Conservation (phyloP, 53 echinoderm and acorn worm genomes). For the Hippasteria phrygiana region DNA sequence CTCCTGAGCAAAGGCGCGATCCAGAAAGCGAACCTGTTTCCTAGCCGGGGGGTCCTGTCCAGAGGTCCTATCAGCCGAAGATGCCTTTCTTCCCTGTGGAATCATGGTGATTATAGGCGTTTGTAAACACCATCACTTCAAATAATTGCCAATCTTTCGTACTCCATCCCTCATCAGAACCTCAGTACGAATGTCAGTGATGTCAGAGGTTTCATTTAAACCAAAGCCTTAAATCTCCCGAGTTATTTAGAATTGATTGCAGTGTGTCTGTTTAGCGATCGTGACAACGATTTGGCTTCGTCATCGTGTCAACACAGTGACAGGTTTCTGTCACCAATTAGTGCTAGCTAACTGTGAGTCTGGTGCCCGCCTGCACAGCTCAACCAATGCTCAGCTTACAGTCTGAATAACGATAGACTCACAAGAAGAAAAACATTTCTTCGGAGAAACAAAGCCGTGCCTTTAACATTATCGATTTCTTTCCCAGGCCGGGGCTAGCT, state of each 20-base stretch:
- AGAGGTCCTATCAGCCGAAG: conserved; percentile 32
- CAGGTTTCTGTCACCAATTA: conserved; percentile 38
- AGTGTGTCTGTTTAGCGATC: background rate
- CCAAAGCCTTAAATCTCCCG: no score
- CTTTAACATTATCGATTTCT: conserved; percentile 31
- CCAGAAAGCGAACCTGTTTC: conserved; percentile 80
- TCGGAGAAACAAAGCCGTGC: background rate
- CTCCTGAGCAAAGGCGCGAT: conserved; percentile 71
- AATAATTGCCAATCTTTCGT: background rate
- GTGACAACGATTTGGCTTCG: background rate
- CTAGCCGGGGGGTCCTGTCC: conserved; percentile 13
- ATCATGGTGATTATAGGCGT: conserved; percentile 19
- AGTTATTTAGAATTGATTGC: background rate
- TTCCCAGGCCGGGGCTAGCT: background rate
- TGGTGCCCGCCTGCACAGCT: background rate
- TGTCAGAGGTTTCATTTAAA: background rate
- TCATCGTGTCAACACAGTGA: conserved; percentile 25
- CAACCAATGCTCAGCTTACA: background rate
- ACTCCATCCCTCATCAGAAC: background rate
- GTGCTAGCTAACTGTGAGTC: background rate
- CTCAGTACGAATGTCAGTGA: background rate
- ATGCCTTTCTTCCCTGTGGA: conserved; percentile 4
- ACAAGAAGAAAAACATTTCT: background rate
- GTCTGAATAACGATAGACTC: background rate
- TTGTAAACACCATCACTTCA: no score